phyloP scores from a whole-genome alignment of 2,113 vertebrate species.

The Stegostoma tigrinum region DNA sequence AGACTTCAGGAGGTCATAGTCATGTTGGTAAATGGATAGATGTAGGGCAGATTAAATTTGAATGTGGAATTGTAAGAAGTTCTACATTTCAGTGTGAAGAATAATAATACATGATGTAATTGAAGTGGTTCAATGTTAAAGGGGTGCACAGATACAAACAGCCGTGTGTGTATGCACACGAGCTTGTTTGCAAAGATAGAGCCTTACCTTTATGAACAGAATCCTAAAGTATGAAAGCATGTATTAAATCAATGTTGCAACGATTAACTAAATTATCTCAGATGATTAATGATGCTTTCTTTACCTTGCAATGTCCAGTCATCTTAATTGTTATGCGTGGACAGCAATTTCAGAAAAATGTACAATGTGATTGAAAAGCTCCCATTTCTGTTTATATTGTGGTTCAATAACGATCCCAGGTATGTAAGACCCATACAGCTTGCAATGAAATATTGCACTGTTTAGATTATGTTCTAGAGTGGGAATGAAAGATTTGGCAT shows the following conservation, averaged over 20 bases:
- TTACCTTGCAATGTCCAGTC: background rate
- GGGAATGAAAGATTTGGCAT: background rate
- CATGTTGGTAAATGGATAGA: no score
- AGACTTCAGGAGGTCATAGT: no score
- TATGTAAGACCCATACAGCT: background rate
- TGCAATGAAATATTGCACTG: background rate
- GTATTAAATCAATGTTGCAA: background rate
- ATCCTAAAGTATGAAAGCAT: no score
- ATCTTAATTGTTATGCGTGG: background rate
- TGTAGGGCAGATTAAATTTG: no score
- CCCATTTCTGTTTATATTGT: background rate
- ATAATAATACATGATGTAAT: no score
- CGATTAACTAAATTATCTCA: background rate
- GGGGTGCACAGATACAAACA: no score
- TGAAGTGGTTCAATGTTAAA: no score
- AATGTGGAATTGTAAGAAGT: no score
- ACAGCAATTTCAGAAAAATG: background rate
- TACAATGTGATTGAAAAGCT: background rate
- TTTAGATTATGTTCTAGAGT: background rate
- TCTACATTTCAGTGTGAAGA: no score
- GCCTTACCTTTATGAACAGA: no score
- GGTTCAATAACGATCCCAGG: background rate
- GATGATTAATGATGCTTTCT: background rate
- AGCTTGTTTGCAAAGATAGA: no score
- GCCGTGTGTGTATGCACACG: no score